phyloP scores from a whole-genome alignment of 1,140 invertebrate genomes.

The Ceratina calcarata region DNA sequence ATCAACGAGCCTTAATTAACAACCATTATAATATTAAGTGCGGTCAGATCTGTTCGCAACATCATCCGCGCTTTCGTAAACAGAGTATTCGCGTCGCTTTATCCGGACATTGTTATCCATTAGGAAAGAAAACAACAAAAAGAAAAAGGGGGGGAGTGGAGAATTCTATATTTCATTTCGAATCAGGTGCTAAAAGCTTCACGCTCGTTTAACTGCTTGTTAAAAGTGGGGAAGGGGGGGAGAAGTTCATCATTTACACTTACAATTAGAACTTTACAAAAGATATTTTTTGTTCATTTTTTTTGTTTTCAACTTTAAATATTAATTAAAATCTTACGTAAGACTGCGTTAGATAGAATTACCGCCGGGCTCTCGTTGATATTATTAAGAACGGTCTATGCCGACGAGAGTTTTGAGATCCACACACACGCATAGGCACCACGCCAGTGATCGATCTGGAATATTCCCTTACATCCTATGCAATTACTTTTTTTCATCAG shows the following conservation, averaged over 20 bases:
- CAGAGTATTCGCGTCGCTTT: slow-evolving; percentile 45
- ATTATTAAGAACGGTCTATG: slow-evolving; percentile 44
- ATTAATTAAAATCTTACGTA: slow-evolving; percentile 43
- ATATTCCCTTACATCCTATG: slow-evolving; percentile 38
- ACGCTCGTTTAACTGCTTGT: background rate
- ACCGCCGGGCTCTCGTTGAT: slow-evolving; percentile 34
- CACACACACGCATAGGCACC: slow-evolving; percentile 43
- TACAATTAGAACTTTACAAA: slow-evolving; percentile 61
- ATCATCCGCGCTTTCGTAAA: slow-evolving; percentile 42
- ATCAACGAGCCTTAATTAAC: slow-evolving; percentile 70
- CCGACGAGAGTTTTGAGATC: slow-evolving; percentile 51
- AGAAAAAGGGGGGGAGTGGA: background rate
- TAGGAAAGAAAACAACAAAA: slow-evolving; percentile 33
- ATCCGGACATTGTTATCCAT: slow-evolving; percentile 41
- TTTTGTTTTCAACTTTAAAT: slow-evolving; percentile 6
- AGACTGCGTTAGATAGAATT: slow-evolving; percentile 27
- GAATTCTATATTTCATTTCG: background rate
- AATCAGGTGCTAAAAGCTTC: slow-evolving; percentile 7
- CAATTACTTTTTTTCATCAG: slow-evolving; percentile 5
- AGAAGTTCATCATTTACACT: slow-evolving; percentile 35
- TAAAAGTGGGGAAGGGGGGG: slow-evolving; percentile 2
- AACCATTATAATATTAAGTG: slow-evolving; percentile 72
- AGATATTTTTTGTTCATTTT: slow-evolving; percentile 24
- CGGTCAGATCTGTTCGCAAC: slow-evolving; percentile 62
- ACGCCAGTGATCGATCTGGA: slow-evolving; percentile 42